Conservation (phyloP, 2,888 invertebrate genomes). For the Trissolcus japonicus region DNA sequence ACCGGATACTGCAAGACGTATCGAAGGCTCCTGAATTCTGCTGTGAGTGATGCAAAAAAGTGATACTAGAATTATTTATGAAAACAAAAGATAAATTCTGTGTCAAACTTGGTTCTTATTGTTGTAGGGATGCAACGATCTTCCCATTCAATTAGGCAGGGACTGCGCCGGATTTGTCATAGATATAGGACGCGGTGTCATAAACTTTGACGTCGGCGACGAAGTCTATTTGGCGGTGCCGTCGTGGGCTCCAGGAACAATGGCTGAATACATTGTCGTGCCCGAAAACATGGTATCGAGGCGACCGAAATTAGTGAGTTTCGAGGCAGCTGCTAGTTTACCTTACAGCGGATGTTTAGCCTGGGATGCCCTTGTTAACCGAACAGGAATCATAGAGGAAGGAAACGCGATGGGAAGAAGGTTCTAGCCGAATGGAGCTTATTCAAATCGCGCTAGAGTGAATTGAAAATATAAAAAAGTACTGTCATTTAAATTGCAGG, state of each 20-base stretch:
- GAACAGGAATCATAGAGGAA: conserved; percentile 75
- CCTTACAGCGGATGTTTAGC: conserved; percentile 80
- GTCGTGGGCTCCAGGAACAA: conserved; percentile 79
- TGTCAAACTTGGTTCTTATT: conserved; percentile 1
- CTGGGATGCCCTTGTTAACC: conserved; percentile 77
- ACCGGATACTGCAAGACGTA: conserved; percentile 78
- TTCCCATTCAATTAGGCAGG: conserved; percentile 80
- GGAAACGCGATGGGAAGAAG: conserved; percentile 78
- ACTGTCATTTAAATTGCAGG: conserved; percentile 66
- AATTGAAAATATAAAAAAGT: conserved; percentile 1
- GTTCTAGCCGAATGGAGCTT: conserved; percentile 64
- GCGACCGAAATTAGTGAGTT: conserved; percentile 79
- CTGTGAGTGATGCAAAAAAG: conserved; percentile 63
- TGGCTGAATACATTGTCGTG: conserved; percentile 79
- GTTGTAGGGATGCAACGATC: conserved; percentile 74
- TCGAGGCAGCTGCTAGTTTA: conserved; percentile 80
- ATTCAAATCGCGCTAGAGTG: background rate
- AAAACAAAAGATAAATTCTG: no score
- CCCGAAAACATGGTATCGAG: conserved; percentile 77
- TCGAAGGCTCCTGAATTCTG: conserved; percentile 74
- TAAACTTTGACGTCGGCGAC: conserved; percentile 80
- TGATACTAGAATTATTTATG: background rate
- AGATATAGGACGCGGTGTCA: conserved; percentile 80
- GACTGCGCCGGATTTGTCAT: conserved; percentile 81
- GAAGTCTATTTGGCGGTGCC: conserved; percentile 80